Evolutionary conservation across 2,888 invertebrate genomes (phyloP), one percentile per base, ranked within the genome.

Genomic region (Brachyopa scutellaris): DNA sequence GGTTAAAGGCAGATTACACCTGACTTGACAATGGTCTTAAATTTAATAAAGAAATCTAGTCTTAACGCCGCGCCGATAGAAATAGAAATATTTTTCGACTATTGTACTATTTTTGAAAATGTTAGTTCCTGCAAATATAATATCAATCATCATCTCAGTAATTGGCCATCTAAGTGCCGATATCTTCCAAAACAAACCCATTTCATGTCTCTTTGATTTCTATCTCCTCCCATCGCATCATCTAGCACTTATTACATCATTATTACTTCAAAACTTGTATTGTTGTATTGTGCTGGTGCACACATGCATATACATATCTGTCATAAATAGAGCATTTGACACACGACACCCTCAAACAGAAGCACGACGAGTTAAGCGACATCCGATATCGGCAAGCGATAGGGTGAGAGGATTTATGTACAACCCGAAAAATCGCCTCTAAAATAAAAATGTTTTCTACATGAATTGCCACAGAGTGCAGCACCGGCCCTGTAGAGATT

Each of bases 271-370:
- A 17, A 36, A 21, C 23, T 36, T n/a, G n/a, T n/a, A n/a, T n/a
- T n/a, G n/a, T n/a, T n/a, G n/a, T n/a, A 19, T 45, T 38, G 33
- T 61, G 7, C n/a, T 31, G 21, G 0, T 21, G 17, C 38, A 64
- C 36, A 47, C 49, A 55, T 51, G 40, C 7, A 45, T 6, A n/a
- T 1, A 45, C 9, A 19, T 57, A 62, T 64, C 42, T 38, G 29
- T 36, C 17, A 79, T 72, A 70, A 83, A 51, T 55, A 62, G 49
- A 69, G 8, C 78, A 66, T 77, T 83, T 83, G 83, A 83, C 83
- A 83, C 83, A 83, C 78, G 83, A 83, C 83, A 83, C 83, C 83
- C 83, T 83, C 78, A 78, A 78, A 78, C 78, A 83, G 83, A 78
- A 83, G 83, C 78, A 83, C 72, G 72, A 83, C 78, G 73, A 78